A percentile compares a stretch with the other conserved stretches of the same genome.
Evolutionary conservation across 1,140 invertebrate species (phyloP).

Genomic region (Sinella curviseta): DNA sequence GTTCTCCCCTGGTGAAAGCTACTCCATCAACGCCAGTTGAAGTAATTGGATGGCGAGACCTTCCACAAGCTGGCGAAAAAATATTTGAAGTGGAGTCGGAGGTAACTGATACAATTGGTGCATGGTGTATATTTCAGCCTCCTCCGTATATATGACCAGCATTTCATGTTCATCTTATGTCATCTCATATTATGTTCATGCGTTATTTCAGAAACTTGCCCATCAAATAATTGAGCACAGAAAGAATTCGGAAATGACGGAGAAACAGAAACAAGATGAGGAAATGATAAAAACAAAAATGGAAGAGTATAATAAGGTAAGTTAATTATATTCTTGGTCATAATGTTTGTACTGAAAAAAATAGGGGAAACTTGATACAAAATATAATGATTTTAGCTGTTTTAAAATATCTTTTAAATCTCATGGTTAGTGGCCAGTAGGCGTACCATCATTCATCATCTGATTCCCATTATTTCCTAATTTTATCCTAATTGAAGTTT

Average conservation of each 20-base stretch:
- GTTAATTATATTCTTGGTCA: conserved; percentile 7
- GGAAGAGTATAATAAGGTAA: conserved; percentile 63
- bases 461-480: neutral
- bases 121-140: neutral
- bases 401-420: too few species aligned
- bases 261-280: conserved; percentile 66
- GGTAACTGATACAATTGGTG: conserved; percentile 52
- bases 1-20: conserved; percentile 67
- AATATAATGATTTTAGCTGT: too few species aligned
- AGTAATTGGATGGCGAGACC: conserved; percentile 82
- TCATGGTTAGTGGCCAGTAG: too few species aligned
- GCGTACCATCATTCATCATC: neutral
- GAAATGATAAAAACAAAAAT: conserved; percentile 67
- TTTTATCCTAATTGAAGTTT: too few species aligned
- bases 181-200: conserved; percentile 26
- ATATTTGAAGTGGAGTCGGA: conserved; percentile 80
- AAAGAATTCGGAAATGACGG: conserved; percentile 59
- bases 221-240: conserved; percentile 69
- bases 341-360: too few species aligned
- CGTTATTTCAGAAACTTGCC: conserved; percentile 66
- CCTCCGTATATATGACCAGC: neutral
- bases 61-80: conserved; percentile 83
- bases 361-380: too few species aligned
- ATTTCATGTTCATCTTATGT: neutral
- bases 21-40: conserved; percentile 80